Evolutionary conservation across 2,888 invertebrate species (phyloP), one percentile per base, ranked within the genome.

Genomic region (Drosophila buzzatii): DNA sequence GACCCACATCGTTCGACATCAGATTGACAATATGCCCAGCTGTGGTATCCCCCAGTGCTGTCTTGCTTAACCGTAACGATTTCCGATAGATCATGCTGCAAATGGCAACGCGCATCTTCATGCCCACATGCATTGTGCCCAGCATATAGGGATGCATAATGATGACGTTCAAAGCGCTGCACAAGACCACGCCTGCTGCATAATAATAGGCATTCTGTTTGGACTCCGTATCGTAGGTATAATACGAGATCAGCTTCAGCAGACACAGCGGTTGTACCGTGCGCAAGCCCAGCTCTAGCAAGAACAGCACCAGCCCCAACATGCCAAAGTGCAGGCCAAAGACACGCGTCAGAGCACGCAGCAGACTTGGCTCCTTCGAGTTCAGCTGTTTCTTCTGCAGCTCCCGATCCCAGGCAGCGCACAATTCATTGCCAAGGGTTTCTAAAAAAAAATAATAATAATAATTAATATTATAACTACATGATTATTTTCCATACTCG

Each of bases 1-100:
- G 91, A 85, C 97, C 97, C 75, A 99, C 98, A 93, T 99, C 99
- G 92, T 99, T 99, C 1, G 99, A 98, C 78, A 99, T 94, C 7
- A 99, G 94, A 93, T 99, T 99, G 23, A 99, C 98, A 79, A 96
- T 94, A 91, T 96, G 96, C 1, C 96, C 96, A 10, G 95, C 94
- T 2, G 97, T 97, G 4, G 97, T 97, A 87, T 96, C 95, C 0
- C 96, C 95, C 66, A 98, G 89, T 0, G 97, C 96, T 0, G 95
- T 95, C 91, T 96, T 96, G 86, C 96, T 96, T 14, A 97, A 91
- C 56, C 94, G 93, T 69, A 96, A 91, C 0, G 96, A 94, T 62
- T 93, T 97, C 75, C 96, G 94, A 90, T 96, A 96, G 47, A 97
- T 94, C 69, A 96, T 93, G 10, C 96, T 95, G 84, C 96, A 95